These are phyloP conservation scores for Thermophis baileyi DNA, from an alignment of 2,113 vertebrate genomes.

Conservation along the genomic window DNA sequence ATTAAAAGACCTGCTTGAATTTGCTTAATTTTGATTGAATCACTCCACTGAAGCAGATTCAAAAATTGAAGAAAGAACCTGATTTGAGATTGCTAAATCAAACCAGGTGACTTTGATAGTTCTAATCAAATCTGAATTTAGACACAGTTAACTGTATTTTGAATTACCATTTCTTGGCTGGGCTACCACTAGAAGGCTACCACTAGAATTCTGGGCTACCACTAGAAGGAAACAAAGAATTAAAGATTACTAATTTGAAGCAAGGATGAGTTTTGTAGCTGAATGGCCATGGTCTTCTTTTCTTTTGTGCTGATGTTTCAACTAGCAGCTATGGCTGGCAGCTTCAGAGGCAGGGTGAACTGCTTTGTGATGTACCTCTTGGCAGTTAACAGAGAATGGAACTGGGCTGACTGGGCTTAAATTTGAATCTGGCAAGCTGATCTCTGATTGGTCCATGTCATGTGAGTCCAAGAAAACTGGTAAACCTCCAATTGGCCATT, in stretches of 20 bases:
- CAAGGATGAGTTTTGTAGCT: background rate
- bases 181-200: background rate
- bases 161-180: background rate
- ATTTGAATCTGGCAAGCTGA: background rate
- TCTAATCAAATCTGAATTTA: background rate
- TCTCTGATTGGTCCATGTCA: background rate
- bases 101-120: background rate
- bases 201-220: background rate
- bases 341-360: background rate
- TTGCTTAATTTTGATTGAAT: background rate
- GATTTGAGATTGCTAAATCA: background rate
- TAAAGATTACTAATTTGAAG: background rate
- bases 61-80: background rate
- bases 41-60: background rate
- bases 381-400: background rate
- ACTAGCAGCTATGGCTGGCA: background rate
- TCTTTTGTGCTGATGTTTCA: background rate
- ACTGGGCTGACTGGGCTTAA: background rate
- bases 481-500: background rate
- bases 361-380: background rate
- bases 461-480: background rate
- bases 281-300: background rate
- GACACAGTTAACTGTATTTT: background rate
- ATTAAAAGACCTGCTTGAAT: background rate
- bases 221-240: background rate